phyloP scores from a whole-genome alignment of 2,113 vertebrate genomes.

The Mesocricetus auratus region DNA sequence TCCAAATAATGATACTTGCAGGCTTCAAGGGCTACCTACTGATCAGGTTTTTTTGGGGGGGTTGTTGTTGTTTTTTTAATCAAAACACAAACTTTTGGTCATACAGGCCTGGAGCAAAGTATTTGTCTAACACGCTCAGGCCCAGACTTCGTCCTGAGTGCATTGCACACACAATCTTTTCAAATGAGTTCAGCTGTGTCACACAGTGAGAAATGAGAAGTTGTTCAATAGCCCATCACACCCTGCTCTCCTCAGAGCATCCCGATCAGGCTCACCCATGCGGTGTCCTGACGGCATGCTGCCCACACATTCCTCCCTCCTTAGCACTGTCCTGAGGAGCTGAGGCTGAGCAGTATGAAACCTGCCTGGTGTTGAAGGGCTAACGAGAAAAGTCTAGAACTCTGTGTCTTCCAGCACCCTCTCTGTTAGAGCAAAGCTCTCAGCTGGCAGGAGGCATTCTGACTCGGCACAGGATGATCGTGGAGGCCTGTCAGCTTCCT shows the following conservation, averaged over 20 bases:
- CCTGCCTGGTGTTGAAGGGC: not conserved
- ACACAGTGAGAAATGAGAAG: rapidly evolving
- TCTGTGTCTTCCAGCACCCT: rapidly evolving
- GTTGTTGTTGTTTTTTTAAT: no score
- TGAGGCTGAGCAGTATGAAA: not conserved
- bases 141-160: not conserved
- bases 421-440: not conserved
- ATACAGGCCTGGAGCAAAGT: not conserved
- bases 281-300: not conserved
- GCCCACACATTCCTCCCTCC: not conserved
- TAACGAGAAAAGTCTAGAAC: not conserved
- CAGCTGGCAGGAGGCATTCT: not conserved
- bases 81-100: not conserved
- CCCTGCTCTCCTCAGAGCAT: not conserved
- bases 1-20: not conserved
- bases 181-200: not conserved
- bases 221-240: rapidly evolving
- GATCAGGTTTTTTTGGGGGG: not conserved
- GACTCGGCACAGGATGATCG: no score
- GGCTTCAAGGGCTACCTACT: not conserved
- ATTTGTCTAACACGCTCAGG: not conserved
- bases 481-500: not conserved
- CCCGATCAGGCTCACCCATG: rapidly evolving
- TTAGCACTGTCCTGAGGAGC: not conserved
- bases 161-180: not conserved